Conservation (phyloP, 2,888 invertebrate species). For the Orthonychiurus folsomi region DNA sequence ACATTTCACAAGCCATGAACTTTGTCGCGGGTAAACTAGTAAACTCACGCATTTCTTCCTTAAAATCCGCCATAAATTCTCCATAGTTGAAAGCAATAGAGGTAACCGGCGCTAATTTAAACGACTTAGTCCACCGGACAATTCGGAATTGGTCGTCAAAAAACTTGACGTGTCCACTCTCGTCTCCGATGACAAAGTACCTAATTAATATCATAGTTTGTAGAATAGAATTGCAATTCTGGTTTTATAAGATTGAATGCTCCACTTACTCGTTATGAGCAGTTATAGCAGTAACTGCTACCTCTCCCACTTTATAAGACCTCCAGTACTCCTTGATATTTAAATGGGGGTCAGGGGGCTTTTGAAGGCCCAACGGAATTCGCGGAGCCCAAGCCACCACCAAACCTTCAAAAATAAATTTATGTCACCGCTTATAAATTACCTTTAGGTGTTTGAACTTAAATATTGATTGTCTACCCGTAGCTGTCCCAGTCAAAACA, state of each 20-base stretch:
- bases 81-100: slow-evolving; percentile 28
- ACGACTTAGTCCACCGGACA: slow-evolving; percentile 29
- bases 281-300: slow-evolving; percentile 27
- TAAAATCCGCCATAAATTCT: slow-evolving; percentile 24
- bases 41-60: slow-evolving; percentile 28
- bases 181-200: slow-evolving; percentile 31
- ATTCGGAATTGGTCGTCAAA: slow-evolving; percentile 35
- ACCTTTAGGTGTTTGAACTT: slow-evolving; percentile 11
- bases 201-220: no score
- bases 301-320: slow-evolving; percentile 27
- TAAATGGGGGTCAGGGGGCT: slow-evolving; percentile 27
- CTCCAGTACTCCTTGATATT: slow-evolving; percentile 31
- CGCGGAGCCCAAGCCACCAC: slow-evolving; percentile 30
- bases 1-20: no score
- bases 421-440: slow-evolving; percentile 3
- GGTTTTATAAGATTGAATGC: no score
- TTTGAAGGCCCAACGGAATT: slow-evolving; percentile 24
- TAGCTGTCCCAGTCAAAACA: slow-evolving; percentile 30
- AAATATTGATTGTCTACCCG: slow-evolving; percentile 26
- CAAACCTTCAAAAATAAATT: slow-evolving; percentile 16
- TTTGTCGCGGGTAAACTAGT: no score
- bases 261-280: slow-evolving; percentile 29
- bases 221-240: slow-evolving; percentile 2
- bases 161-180: slow-evolving; percentile 31
- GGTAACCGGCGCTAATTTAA: slow-evolving; percentile 20